phyloP scores from a whole-genome alignment of 2,113 vertebrate genomes.

The Melozone crissalis region DNA sequence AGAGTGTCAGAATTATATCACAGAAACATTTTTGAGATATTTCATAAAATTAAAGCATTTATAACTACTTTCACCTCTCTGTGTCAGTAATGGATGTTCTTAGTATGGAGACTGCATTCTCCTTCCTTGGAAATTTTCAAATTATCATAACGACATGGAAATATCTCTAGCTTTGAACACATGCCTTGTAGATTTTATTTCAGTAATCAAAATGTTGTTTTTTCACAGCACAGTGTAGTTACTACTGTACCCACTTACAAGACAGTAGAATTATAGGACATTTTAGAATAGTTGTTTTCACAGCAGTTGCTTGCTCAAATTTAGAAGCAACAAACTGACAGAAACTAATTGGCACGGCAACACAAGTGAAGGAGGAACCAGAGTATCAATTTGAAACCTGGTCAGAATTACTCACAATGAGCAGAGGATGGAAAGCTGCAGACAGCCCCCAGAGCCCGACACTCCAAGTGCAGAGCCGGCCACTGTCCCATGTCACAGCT shows the following conservation, averaged over 20 bases:
- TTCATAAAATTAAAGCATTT: neutral
- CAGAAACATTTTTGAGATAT: neutral
- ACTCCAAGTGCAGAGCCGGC: fast-evolving
- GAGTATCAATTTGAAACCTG: neutral
- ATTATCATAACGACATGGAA: neutral
- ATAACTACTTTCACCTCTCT: neutral
- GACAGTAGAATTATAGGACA: neutral
- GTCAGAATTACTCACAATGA: neutral
- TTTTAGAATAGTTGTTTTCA: neutral
- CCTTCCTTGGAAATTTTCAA: neutral
- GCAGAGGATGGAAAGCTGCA: neutral
- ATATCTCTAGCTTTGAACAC: neutral
- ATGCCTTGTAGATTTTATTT: neutral
- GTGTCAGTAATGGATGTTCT: neutral
- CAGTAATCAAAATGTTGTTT: neutral
- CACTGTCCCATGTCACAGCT: neutral
- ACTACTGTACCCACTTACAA: neutral
- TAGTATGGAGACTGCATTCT: neutral
- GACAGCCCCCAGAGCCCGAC: neutral
- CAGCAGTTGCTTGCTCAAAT: neutral
- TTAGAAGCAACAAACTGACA: neutral
- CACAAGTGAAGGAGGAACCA: neutral
- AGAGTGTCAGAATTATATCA: neutral
- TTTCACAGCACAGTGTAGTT: neutral
- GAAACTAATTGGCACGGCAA: neutral